Evolutionary conservation across 2,888 invertebrate species (phyloP).

Genomic region (Pseudococcus viburni): DNA sequence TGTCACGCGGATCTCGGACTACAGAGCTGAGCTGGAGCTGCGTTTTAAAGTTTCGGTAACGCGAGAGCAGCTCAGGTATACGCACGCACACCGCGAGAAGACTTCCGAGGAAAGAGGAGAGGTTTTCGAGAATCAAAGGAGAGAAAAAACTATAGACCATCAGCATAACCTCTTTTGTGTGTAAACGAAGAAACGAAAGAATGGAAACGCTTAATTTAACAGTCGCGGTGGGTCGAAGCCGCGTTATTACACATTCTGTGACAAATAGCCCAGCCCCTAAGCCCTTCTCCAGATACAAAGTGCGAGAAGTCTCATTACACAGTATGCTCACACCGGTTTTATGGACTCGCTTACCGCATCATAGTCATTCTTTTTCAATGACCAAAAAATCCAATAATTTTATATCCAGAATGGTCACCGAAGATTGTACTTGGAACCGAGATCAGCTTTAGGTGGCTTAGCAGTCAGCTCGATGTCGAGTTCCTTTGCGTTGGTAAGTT

Average conservation of each 20-base stretch:
- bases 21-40: neutral
- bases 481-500: neutral
- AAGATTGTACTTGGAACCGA: too few relatives aligned
- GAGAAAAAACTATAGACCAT: neutral
- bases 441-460: too few relatives aligned
- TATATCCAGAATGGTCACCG: too few relatives aligned
- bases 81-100: neutral
- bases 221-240: constrained; percentile 41
- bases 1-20: constrained; percentile 60
- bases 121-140: neutral
- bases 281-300: neutral
- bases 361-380: too few relatives aligned
- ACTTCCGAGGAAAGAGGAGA: neutral
- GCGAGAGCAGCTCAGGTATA: neutral
- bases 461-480: too few relatives aligned
- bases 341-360: too few relatives aligned
- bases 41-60: neutral
- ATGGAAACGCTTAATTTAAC: constrained; percentile 54
- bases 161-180: constrained; percentile 46
- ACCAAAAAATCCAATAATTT: neutral
- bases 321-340: neutral
- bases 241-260: neutral
- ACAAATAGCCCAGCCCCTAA: neutral
- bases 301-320: neutral
- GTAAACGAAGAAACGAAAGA: constrained; percentile 8